Conservation (phyloP, 2,888 invertebrate species). For the Amphimallon solstitiale region DNA sequence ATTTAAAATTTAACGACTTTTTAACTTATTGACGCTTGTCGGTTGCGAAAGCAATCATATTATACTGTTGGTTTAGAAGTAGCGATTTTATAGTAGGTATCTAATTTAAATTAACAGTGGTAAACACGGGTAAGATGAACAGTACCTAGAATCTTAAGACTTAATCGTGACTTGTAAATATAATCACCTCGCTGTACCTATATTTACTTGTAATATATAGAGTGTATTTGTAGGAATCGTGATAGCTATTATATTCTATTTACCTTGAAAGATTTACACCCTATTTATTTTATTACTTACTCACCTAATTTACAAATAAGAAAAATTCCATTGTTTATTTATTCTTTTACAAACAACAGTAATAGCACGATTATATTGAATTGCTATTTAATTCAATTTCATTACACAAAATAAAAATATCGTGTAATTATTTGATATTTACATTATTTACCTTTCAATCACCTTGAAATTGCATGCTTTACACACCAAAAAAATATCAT, state of each 20-base stretch:
- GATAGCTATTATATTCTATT: conserved; percentile 9
- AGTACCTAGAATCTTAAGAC: too few species aligned
- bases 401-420: conserved; percentile 10
- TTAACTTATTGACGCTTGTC: too few species aligned
- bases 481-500: conserved; percentile 1
- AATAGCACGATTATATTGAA: not conserved
- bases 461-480: conserved; percentile 19
- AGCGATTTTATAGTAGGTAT: too few species aligned
- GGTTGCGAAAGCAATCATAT: too few species aligned
- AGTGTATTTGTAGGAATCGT: not conserved
- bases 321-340: conserved; percentile 2
- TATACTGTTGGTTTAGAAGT: too few species aligned
- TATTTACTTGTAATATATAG: not conserved
- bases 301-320: not conserved
- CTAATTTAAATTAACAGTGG: too few species aligned
- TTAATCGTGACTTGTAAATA: too few species aligned
- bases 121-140: too few species aligned
- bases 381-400: conserved; percentile 2
- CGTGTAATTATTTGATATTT: conserved; percentile 10
- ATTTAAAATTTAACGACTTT: too few species aligned
- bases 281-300: not conserved
- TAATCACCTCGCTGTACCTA: too few species aligned
- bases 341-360: not conserved
- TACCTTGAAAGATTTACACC: conserved; percentile 9
- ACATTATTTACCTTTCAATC: conserved; percentile 23